These are phyloP conservation scores for Stenoptilia bipunctidactyla DNA, from an alignment of 2,888 invertebrate species.

Conservation along the genomic window DNA sequence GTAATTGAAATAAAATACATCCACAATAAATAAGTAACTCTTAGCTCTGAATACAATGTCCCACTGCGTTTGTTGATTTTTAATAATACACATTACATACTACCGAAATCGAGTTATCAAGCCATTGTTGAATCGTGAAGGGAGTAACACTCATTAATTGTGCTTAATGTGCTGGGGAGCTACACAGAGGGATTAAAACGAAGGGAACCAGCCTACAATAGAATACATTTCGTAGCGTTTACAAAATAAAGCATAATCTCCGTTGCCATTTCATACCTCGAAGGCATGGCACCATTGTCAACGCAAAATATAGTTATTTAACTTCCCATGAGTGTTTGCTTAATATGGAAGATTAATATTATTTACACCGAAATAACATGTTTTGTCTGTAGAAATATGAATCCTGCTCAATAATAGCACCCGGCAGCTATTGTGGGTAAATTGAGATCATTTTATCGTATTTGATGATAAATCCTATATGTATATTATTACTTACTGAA, in stretches of 20 bases:
- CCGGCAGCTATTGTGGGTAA: background rate
- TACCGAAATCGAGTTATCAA: slow-evolving; percentile 51
- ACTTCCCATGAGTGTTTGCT: slow-evolving; percentile 37
- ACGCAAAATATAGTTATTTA: slow-evolving; percentile 55
- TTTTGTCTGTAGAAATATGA: slow-evolving; percentile 15
- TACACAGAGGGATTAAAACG: slow-evolving; percentile 21
- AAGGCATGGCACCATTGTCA: slow-evolving; percentile 34
- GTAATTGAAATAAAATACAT: too few relatives aligned
- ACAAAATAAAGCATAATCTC: background rate
- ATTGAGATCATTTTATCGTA: too few relatives aligned
- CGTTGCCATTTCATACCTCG: background rate
- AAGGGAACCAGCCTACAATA: slow-evolving; percentile 26
- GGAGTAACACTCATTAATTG: slow-evolving; percentile 63
- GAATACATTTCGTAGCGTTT: background rate
- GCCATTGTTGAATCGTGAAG: slow-evolving; percentile 52
- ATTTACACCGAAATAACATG: slow-evolving; percentile 27
- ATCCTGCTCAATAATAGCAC: slow-evolving; percentile 7
- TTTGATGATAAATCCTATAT: too few relatives aligned
- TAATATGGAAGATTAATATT: slow-evolving; percentile 19
- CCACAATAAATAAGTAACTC: too few relatives aligned
- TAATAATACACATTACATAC: slow-evolving; percentile 45
- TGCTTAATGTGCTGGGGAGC: slow-evolving; percentile 49
- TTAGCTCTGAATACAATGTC: too few relatives aligned
- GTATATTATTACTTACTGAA: background rate
- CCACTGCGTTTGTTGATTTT: slow-evolving; percentile 36